Base-by-base conservation (phyloP, 2,888 invertebrate species). In the Busseola fusca region DNA sequence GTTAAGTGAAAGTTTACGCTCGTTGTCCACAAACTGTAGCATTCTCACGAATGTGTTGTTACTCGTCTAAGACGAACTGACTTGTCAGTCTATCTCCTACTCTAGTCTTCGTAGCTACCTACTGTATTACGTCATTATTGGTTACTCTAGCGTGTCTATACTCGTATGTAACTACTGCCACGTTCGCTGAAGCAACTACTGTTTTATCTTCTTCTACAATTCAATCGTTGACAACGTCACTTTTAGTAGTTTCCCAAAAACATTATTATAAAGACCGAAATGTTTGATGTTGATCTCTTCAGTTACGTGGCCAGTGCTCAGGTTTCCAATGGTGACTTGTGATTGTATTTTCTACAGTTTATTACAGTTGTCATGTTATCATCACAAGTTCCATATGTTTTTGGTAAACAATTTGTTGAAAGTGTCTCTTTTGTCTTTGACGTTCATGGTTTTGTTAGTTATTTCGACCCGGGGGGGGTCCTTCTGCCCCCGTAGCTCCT, bases 71-170 rank as follows among this genome's bases (percentile, higher is more conserved):
- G 80, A 83, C 83, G 83, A 83, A 72, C 82, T 82, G 84, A 84
- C 80, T 76, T 70, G 67, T 81, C 69, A 70, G 68, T 83, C 80
- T 80, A 57, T 80, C 80, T 74, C 70, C 81, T 81, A 81, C 59
- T 91, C 85, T 93, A 92, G 92, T 91, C 90, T 91, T 88, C 81
- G 93, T 93, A 93, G 93, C 89, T 69, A 71, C 80, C 86, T 89
- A 86, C 82, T 87, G 86, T 89, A 85, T 87, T 78, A 80, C 84
- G 69, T 80, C 68, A 85, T 87, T 81, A 86, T 90, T 88, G 88
- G 86, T 91, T 89, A 87, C 74, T 87, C 86, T 91, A 91, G 90
- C 85, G 79, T 90, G 88, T 82, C 85, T 85, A 77, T 82, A 81
- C 82, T 82, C 82, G 78, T 86, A 79, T 78, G 78, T 84, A 81